These are phyloP conservation scores for Sthenelais limicola DNA, from an alignment of 2,888 invertebrate species.

Conservation along the genomic window DNA sequence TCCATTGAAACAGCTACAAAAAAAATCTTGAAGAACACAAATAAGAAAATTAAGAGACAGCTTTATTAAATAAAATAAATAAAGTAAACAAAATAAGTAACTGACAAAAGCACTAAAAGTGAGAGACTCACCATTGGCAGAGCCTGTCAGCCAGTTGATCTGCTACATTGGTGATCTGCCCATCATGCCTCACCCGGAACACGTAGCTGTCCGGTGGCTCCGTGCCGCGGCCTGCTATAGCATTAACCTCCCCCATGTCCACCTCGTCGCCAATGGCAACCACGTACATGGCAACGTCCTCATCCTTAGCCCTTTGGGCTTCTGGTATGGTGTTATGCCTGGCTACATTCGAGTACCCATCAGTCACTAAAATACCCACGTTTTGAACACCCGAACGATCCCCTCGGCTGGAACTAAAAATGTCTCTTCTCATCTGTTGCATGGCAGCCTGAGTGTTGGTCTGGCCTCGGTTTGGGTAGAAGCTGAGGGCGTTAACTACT, in stretches of 20 bases:
- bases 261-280: slow-evolving; percentile 48
- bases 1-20: neutral
- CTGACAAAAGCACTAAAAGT: neutral
- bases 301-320: slow-evolving; percentile 27
- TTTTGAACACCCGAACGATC: slow-evolving; percentile 49
- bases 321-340: slow-evolving; percentile 35
- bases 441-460: slow-evolving; percentile 54
- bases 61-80: too few species aligned
- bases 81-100: too few species aligned
- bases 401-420: slow-evolving; percentile 42
- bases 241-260: slow-evolving; percentile 48
- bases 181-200: slow-evolving; percentile 36
- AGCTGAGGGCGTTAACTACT: slow-evolving; percentile 49
- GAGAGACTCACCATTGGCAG: slow-evolving; percentile 35
- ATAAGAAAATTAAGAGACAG: too few species aligned
- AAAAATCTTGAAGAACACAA: too few species aligned
- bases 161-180: slow-evolving; percentile 26
- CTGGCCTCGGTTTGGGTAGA: slow-evolving; percentile 48
- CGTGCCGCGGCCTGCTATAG: slow-evolving; percentile 34
- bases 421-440: slow-evolving; percentile 25
- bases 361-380: slow-evolving; percentile 60
- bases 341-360: slow-evolving; percentile 62
- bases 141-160: slow-evolving; percentile 30
- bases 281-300: slow-evolving; percentile 44
- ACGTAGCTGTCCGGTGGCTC: slow-evolving; percentile 42